Evolutionary conservation across 2,113 vertebrate genomes (phyloP), one percentile per base, ranked within the genome.

Genomic region (Mohoua ochrocephala): DNA sequence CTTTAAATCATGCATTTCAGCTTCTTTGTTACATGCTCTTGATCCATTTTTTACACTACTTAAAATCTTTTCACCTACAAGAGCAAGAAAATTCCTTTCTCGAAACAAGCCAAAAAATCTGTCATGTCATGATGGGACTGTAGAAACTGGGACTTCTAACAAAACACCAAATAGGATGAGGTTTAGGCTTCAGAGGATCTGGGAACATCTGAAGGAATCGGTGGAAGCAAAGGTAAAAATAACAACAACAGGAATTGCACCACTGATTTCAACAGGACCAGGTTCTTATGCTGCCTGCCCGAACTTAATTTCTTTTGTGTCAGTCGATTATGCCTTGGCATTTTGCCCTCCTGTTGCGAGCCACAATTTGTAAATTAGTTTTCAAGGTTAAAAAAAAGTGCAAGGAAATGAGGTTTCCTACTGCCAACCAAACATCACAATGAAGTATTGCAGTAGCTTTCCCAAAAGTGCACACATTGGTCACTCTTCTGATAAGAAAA

Each of bases 331-430:
- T 37, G 53, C 31, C 26, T 95, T 95, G 92, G 93, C 89, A 86
- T 67, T 81, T 37, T 83, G 85, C 87, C 84, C 19, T 84, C 50
- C 52, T 54, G 27, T 59, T 77, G 42, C 1, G 0, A 80, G 75
- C 69, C 35, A 67, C 75, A 57, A 83, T 80, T 88, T 80, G 75
- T 50, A 87, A 93, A 83, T 39, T 59, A 74, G 54, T 41, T 88
- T 77, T 88, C 84, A 92, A 96, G 71, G 85, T 94, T 88, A 88
- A 87, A 76, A 70, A 76, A 78, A 78, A 83, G 61, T 6, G 24
- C 61, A 87, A 75, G 64, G 86, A 92, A 93, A 92, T 30, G 59
- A 84, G 42, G 86, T 74, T 95, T 91, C 76, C 68, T 84, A 67
- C 47, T 0, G 4, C 64, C 63, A 50, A 61, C 59, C 35, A 76